Conservation (phyloP, 2,797 vertebrate genomes). For the Artibeus jamaicensis region DNA sequence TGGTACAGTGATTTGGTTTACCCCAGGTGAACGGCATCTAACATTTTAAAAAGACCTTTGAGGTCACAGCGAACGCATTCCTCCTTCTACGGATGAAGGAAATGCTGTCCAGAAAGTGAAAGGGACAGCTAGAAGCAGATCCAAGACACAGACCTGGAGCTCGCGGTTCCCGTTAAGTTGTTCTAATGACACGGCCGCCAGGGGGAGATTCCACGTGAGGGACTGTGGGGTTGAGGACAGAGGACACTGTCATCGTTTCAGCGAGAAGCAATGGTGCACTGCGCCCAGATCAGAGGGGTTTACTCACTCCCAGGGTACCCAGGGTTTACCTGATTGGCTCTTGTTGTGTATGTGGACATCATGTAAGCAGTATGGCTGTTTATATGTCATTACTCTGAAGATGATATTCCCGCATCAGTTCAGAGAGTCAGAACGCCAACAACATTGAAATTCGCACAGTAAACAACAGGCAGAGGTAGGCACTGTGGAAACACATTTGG, state of each 20-base stretch:
- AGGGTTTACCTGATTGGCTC: neutral
- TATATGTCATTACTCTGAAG: neutral
- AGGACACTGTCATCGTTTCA: neutral
- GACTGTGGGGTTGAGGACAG: neutral
- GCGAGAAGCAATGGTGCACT: neutral
- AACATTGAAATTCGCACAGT: conserved; percentile 8
- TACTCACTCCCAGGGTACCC: neutral
- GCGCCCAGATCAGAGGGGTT: neutral
- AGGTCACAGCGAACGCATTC: neutral
- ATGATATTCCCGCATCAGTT: neutral
- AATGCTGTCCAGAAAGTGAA: neutral
- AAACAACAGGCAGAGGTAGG: conserved; percentile 43
- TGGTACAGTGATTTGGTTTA: neutral
- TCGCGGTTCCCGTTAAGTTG: neutral
- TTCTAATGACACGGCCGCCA: neutral
- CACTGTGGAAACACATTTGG: conserved; percentile 44
- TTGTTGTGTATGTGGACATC: neutral
- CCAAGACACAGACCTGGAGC: neutral
- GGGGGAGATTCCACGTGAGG: neutral
- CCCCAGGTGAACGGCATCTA: neutral
- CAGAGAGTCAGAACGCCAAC: neutral
- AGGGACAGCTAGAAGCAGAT: neutral
- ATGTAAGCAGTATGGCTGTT: neutral
- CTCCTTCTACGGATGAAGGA: neutral
- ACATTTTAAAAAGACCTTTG: neutral